Percentiles rank a stretch among this genome's conserved stretches.
Evolutionary conservation across 2,888 invertebrate genomes (phyloP).

Genomic region (Phyto melanocephala): DNA sequence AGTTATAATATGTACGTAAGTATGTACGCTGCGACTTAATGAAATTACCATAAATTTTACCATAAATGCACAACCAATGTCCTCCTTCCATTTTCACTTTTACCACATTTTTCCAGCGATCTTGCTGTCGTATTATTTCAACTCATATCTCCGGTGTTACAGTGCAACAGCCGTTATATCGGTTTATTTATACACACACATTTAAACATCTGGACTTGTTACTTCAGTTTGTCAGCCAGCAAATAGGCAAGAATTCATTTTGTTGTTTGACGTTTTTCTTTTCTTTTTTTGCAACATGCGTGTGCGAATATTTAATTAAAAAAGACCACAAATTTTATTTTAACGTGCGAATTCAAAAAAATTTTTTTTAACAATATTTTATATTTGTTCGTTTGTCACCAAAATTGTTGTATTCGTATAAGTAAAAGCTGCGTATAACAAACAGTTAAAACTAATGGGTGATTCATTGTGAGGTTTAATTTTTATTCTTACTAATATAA

Average conservation of each 20-base stretch:
- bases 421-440: not conserved
- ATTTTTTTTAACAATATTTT: conserved; percentile 24
- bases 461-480: too few relatives aligned
- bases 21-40: conserved; percentile 59
- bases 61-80: conserved; percentile 52
- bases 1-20: not conserved
- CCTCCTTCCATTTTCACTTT: conserved; percentile 23
- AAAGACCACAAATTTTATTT: conserved; percentile 64
- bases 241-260: conserved; percentile 24
- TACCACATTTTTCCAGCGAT: not conserved
- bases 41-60: conserved; percentile 66
- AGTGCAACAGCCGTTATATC: conserved; percentile 45
- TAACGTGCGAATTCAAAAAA: conserved; percentile 66
- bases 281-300: conserved; percentile 41
- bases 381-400: conserved; percentile 44
- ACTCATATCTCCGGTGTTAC: conserved; percentile 20
- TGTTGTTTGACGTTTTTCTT: not conserved
- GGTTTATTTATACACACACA: conserved; percentile 20
- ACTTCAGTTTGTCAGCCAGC: conserved; percentile 14
- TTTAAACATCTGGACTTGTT: conserved; percentile 24
- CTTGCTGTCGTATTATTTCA: not conserved
- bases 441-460: not conserved
- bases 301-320: conserved; percentile 67
- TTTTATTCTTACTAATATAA: too few relatives aligned
- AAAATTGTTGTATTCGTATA: not conserved